Percentiles rank a stretch among this genome's conserved stretches.
Evolutionary conservation across 2,113 vertebrate genomes (phyloP).

Genomic region (Haliaeetus leucogaster): DNA sequence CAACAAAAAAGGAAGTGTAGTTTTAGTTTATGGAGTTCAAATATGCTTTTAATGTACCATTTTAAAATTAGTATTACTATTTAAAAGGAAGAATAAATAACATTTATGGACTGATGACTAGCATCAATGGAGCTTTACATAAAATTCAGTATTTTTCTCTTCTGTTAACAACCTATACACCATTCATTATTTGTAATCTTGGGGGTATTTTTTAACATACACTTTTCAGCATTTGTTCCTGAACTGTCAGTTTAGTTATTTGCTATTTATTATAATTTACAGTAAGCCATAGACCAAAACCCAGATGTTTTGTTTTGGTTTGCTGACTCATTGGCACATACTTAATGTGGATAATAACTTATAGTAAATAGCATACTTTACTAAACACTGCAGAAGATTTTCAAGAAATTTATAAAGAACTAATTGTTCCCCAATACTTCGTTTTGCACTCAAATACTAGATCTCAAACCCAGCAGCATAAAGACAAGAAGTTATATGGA

Average conservation of each 20-base stretch:
- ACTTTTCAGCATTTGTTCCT: not conserved
- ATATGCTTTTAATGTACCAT: not conserved
- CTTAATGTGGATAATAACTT: not conserved
- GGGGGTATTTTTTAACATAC: not conserved
- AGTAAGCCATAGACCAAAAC: not conserved
- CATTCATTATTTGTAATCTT: not conserved
- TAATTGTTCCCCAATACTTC: not conserved
- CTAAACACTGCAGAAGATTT: not conserved
- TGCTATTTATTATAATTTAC: not conserved
- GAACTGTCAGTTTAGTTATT: not conserved
- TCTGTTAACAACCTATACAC: not conserved
- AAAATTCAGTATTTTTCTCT: not conserved
- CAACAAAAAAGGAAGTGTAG: not conserved
- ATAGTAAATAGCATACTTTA: not conserved
- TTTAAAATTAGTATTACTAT: not conserved
- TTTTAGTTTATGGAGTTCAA: not conserved
- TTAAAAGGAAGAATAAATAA: not conserved
- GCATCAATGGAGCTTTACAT: not conserved
- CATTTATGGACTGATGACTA: not conserved
- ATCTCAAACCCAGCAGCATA: not conserved
- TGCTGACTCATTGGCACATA: not conserved
- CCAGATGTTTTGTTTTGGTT: not conserved
- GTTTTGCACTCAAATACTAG: not conserved
- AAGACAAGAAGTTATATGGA: not conserved
- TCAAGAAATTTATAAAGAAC: not conserved